A percentile compares a stretch with the other conserved stretches of the same genome.
phyloP scores from a whole-genome alignment of 2,888 invertebrate genomes.

The Tortricodes alternella region DNA sequence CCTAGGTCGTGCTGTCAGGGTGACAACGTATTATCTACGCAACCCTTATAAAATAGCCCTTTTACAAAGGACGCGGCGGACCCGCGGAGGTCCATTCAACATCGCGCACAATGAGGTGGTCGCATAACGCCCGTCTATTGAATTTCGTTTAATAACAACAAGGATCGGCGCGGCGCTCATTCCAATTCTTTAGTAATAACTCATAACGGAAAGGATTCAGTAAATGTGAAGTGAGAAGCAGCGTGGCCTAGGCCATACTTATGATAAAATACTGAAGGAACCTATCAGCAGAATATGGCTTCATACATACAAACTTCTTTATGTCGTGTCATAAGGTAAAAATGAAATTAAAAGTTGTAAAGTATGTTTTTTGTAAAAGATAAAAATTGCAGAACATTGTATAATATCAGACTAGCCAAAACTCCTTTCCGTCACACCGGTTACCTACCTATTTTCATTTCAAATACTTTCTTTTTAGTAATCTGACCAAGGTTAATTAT shows the following conservation, averaged over 20 bases:
- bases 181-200: conserved; percentile 18
- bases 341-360: too few relatives aligned
- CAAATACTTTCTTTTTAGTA: too few relatives aligned
- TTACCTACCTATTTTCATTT: too few relatives aligned
- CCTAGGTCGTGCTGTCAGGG: conserved; percentile 19
- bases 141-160: conserved; percentile 45
- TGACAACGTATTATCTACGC: conserved; percentile 32
- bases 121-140: conserved; percentile 55
- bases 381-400: too few relatives aligned
- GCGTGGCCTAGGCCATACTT: too few relatives aligned
- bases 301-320: too few relatives aligned
- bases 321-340: too few relatives aligned
- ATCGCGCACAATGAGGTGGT: conserved; percentile 49
- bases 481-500: too few relatives aligned
- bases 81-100: conserved; percentile 46
- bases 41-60: conserved; percentile 44
- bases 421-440: too few relatives aligned
- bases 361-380: too few relatives aligned
- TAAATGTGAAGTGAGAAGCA: conserved; percentile 2
- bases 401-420: too few relatives aligned
- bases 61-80: conserved; percentile 45
- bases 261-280: not conserved
- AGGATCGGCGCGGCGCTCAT: conserved; percentile 24
- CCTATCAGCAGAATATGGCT: too few relatives aligned
- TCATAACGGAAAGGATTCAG: conserved; percentile 6